Base-by-base conservation (phyloP, 2,797 vertebrate genomes). In the Liasis olivaceus region DNA sequence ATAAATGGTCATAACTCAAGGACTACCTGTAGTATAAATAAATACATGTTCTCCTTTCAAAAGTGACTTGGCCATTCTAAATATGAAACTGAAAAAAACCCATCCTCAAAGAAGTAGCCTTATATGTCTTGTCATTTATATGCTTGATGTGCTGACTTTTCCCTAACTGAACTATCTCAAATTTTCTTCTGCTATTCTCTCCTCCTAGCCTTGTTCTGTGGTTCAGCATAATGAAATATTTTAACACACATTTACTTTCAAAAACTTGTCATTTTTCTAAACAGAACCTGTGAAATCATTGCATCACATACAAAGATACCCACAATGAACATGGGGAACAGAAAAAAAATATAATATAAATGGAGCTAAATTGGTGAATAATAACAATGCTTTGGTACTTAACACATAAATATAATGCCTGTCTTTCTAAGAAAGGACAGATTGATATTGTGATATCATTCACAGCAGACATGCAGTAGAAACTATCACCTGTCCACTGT, bases 381-480 rank as follows among this genome's bases (percentile, higher is more conserved):
- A 96, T 94, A 94, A 94, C 63, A 59, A 94, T 88, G 59, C 92
- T 90, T 89, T 95, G 95, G 91, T 95, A 95, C 96, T 97, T 97
- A 95, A 94, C 96, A 89, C 92, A 93, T 56, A 77, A 92, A 92
- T 94, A 95, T 92, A 92, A 9, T 88, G 93, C 92, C 95, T 94
- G 92, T 95, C 94, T 96, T 96, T 95, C 95, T 93, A 90, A 31
- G 89, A 95, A 97, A 96, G 0, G 85, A 96, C 96, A 93, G 93
- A 88, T 94, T 14, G 91, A 96, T 95, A 96, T 96, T 97, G 96
- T 96, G 94, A 93, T 72, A 95, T 91, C 69, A 94, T 96, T 95
- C 97, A 96, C 95, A 95, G 95, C 95, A 97, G 95, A 96, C 96
- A 95, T 94, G 94, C 91, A 96, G 95, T 95, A 59, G 91, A 97